phyloP scores from a whole-genome alignment of 2,113 vertebrate species.

The Sapayoa aenigma region DNA sequence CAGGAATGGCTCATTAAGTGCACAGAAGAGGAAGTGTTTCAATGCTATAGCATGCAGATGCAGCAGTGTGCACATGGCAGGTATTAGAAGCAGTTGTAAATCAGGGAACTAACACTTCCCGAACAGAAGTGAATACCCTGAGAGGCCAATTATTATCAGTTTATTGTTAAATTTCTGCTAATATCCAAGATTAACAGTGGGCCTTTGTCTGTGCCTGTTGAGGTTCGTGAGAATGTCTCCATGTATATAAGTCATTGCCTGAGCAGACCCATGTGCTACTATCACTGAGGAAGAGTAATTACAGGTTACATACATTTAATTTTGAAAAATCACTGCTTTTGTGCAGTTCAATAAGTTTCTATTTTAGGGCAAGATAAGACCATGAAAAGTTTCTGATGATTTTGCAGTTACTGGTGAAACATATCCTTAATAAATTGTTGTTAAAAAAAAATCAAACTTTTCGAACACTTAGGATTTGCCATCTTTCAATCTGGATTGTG shows the following conservation, averaged over 20 bases:
- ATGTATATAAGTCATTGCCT: not conserved
- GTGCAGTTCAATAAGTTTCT: not conserved
- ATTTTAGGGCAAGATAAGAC: not conserved
- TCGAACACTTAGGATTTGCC: not conserved
- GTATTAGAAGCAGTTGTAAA: constrained; percentile 3
- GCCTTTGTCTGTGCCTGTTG: not conserved
- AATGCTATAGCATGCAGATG: not conserved
- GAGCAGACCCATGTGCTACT: not conserved
- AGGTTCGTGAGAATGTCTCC: not conserved
- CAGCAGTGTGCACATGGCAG: not conserved
- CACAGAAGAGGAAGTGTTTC: not conserved
- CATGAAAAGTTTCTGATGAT: not conserved
- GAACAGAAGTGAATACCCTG: not conserved
- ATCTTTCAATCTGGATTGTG: not conserved
- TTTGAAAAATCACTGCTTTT: constrained; percentile 29
- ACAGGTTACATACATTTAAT: not conserved
- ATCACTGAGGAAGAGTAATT: not conserved
- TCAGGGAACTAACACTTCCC: not conserved
- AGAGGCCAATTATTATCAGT: not conserved
- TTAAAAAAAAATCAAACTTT: not conserved
- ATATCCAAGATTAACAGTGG: not conserved
- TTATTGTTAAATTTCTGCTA: constrained; percentile 28
- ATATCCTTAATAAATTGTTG: not conserved
- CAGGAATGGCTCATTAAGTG: constrained; percentile 11
- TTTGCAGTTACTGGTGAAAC: not conserved